Base-by-base conservation (phyloP, 35 echinoderm and acorn worm genomes). In the Eucidaris tribuloides region DNA sequence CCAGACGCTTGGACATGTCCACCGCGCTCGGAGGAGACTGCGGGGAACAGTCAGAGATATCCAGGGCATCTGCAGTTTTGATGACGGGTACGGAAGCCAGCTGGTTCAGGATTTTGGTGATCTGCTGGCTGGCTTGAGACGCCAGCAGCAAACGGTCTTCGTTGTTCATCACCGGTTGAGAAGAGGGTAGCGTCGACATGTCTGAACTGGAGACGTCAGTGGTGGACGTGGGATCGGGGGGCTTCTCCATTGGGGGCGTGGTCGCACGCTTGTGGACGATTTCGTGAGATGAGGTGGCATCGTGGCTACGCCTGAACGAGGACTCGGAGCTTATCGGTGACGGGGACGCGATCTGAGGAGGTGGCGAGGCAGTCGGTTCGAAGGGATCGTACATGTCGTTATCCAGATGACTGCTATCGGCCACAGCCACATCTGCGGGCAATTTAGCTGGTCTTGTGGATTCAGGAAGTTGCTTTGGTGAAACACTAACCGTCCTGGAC, bases 281-380 rank as follows among this genome's bases (percentile, higher is more conserved):
- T 24, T 27, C 7, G 31, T 42, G 56, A 11, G 46, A 52, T 2
- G 78, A 56, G 15, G 78, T 41, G 24, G 78, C 46, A 17, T 80
- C 78, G 17, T 52, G 78, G 78, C 3, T 5, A 29, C 19, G 78
- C 14, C 13, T 56, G 13, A 15, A 14, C 3, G 27, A 42, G 6
- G 61, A 63, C 19, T 71, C 64, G 3, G 66, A 72, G 3, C 17
- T 5, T n/a, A 85, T 58, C 1, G 70, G 83, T 22, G 83, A 71
- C 76, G 83, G 83, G 20, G 83, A 85, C 37, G 72, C 60, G 33
- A 66, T 56, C 18, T 35, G 35, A 23, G 83, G 15, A 36, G 78
- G 78, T 55, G 91, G 94, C 0, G 94, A 97, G 19, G 85, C 94
- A 19, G 94, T 97, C 0, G 94, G 94, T 22, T 97, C 83, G 62